phyloP scores from a whole-genome alignment of 1,140 invertebrate species.

The Nylanderia fulva region DNA sequence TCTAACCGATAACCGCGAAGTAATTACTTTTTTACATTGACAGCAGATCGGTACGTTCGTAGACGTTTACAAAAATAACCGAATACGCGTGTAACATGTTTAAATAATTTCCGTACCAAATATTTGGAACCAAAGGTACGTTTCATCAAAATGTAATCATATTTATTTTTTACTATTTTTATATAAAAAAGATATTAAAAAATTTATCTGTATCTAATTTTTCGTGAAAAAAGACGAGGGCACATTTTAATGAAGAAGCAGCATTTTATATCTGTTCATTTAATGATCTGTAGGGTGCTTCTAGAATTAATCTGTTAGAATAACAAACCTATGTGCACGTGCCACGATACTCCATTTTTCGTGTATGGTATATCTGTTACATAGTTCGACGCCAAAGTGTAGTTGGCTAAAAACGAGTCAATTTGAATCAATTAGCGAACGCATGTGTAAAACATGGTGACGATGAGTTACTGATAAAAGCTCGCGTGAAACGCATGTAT shows the following conservation, averaged over 20 bases:
- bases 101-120: not conserved
- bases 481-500: constrained; percentile 12
- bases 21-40: not conserved
- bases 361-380: constrained; percentile 7
- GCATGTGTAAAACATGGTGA: constrained; percentile 59
- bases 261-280: constrained; percentile 49
- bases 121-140: not conserved
- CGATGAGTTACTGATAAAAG: constrained; percentile 60
- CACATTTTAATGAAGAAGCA: constrained; percentile 25
- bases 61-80: not conserved
- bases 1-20: not conserved
- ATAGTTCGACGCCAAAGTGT: constrained; percentile 6
- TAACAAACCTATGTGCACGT: constrained; percentile 40
- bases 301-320: constrained; percentile 49
- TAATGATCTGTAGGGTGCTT: not conserved
- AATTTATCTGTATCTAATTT: constrained; percentile 23
- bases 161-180: constrained; percentile 21
- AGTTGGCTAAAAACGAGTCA: constrained; percentile 52
- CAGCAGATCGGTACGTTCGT: not conserved
- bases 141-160: not conserved
- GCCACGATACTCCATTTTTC: constrained; percentile 14
- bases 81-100: not conserved
- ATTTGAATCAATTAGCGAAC: constrained; percentile 62
- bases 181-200: not conserved
- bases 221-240: not conserved